phyloP scores from a whole-genome alignment of 2,113 vertebrate genomes.

The Axis porcinus region DNA sequence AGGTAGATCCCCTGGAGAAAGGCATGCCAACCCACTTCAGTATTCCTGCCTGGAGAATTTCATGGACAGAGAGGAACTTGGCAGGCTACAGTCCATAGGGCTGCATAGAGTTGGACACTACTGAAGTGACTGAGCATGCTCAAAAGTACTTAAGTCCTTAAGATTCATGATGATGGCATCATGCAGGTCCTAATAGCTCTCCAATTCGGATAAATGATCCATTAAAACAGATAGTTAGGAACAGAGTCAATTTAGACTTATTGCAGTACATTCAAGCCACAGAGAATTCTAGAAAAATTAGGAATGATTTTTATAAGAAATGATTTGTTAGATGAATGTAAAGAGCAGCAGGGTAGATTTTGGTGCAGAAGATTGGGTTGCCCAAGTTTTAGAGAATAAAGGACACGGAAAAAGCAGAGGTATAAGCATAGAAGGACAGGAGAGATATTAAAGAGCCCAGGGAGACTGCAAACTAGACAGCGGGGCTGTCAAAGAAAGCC shows the following conservation, averaged over 20 bases:
- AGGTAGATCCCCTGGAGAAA: background rate
- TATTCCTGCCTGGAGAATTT: background rate
- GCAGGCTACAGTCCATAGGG: background rate
- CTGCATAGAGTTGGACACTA: background rate
- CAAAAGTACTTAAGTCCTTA: background rate
- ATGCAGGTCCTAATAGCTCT: background rate
- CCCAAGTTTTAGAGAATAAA: background rate
- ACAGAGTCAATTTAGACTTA: conserved; percentile 39
- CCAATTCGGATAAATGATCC: conserved; percentile 43
- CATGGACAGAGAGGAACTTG: background rate
- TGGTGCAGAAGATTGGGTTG: background rate
- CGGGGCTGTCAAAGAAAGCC: background rate
- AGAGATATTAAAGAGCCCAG: background rate
- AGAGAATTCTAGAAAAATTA: conserved; percentile 16
- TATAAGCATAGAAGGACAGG: background rate
- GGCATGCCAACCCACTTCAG: background rate
- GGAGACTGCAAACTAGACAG: background rate
- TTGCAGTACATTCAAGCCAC: background rate
- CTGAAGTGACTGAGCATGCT: background rate
- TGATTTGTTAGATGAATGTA: background rate
- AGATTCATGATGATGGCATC: background rate
- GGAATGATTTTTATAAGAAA: conserved; percentile 17
- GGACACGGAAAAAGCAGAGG: background rate
- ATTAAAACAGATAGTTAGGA: conserved; percentile 28
- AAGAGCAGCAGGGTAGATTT: background rate